A percentile compares a stretch with the other conserved stretches of the same genome.
phyloP scores from a whole-genome alignment of 1,140 invertebrate genomes.

The Globodera ellingtonae region DNA sequence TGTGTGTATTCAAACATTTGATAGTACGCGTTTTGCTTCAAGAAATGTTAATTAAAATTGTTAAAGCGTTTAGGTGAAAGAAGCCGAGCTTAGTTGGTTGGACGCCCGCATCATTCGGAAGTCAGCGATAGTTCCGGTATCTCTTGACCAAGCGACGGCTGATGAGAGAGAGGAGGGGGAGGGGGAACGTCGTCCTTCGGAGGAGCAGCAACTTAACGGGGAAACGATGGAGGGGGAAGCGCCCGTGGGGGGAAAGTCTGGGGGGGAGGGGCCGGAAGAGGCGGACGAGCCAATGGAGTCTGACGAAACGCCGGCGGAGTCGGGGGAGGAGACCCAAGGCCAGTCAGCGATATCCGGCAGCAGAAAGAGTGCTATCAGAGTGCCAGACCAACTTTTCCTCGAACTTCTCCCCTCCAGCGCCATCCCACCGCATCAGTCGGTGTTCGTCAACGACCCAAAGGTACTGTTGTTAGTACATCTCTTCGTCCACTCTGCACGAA shows the following conservation, averaged over 20 bases:
- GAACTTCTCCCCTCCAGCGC: constrained; percentile 50
- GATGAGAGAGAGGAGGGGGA: background rate
- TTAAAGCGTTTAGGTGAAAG: constrained; percentile 67
- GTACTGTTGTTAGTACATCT: background rate
- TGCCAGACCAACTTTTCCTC: constrained; percentile 48
- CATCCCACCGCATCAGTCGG: constrained; percentile 78
- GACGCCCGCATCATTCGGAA: constrained; percentile 69
- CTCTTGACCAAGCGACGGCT: constrained; percentile 32
- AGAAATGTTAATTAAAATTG: background rate
- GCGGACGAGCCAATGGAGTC: background rate
- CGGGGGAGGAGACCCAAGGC: constrained; percentile 6
- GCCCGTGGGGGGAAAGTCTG: background rate
- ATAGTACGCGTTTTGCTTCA: no score
- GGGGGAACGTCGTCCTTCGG: constrained; percentile 2
- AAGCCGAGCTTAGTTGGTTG: constrained; percentile 88
- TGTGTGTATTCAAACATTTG: background rate
- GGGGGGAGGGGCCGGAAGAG: no score
- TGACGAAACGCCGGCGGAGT: constrained; percentile 6
- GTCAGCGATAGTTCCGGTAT: constrained; percentile 13
- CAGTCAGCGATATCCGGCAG: constrained; percentile 27
- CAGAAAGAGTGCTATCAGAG: constrained; percentile 21
- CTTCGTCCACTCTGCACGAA: no score
- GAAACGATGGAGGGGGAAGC: constrained; percentile 21
- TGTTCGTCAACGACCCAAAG: constrained; percentile 92
- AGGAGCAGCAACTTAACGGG: constrained; percentile 35